Conservation (phyloP, 2,797 vertebrate species). For the Poecilia picta region DNA sequence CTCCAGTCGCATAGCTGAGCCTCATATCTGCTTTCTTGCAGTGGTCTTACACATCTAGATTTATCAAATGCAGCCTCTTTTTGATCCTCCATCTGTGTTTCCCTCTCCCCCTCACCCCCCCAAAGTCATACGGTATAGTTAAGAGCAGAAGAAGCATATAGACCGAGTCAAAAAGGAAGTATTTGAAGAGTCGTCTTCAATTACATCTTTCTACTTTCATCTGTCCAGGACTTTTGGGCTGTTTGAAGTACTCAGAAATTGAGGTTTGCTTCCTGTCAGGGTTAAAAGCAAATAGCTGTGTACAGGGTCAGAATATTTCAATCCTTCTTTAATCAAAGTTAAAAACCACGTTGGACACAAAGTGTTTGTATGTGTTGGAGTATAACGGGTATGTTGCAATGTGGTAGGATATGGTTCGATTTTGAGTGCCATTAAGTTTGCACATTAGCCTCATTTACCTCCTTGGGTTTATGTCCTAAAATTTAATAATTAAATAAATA, state of each 20-base stretch:
- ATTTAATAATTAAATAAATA: slow-evolving; percentile 9
- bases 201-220: slow-evolving; percentile 34
- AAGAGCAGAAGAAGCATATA: slow-evolving; percentile 25
- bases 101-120: not conserved
- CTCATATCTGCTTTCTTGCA: slow-evolving; percentile 53
- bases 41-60: slow-evolving; percentile 30
- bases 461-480: slow-evolving; percentile 29
- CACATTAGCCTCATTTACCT: slow-evolving; percentile 62
- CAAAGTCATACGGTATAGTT: slow-evolving; percentile 15
- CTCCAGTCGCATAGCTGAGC: slow-evolving; percentile 52
- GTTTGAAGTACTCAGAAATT: slow-evolving; percentile 45
- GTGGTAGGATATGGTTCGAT: slow-evolving; percentile 37
- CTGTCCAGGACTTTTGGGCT: slow-evolving; percentile 26
- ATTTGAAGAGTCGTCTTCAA: slow-evolving; percentile 45
- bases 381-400: slow-evolving; percentile 40
- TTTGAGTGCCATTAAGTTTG: slow-evolving; percentile 64
- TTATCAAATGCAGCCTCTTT: slow-evolving; percentile 33
- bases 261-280: slow-evolving; percentile 38
- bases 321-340: slow-evolving; percentile 31
- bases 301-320: slow-evolving; percentile 42
- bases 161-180: slow-evolving; percentile 33
- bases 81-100: slow-evolving; percentile 26
- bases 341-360: slow-evolving; percentile 52
- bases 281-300: slow-evolving; percentile 39
- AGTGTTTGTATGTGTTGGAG: slow-evolving; percentile 27